phyloP scores from a whole-genome alignment of 2,797 vertebrate species.

The Sebastolobus alascanus region DNA sequence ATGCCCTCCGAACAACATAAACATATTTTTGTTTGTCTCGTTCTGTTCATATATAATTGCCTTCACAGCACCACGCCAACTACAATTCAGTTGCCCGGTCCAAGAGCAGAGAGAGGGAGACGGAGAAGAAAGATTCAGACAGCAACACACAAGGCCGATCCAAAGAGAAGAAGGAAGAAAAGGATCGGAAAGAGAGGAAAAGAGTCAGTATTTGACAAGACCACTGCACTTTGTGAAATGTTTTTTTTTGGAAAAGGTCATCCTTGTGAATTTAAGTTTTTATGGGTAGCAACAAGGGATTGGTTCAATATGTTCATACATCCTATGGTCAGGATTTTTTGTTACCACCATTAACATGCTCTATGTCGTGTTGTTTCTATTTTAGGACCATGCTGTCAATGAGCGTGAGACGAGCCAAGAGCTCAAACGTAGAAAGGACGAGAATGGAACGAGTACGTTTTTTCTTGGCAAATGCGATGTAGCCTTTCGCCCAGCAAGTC shows the following conservation, averaged over 20 bases:
- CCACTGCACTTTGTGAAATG: neutral
- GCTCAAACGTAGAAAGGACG: constrained; percentile 94
- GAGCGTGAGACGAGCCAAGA: constrained; percentile 92
- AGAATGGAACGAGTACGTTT: constrained; percentile 94
- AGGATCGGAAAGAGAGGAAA: constrained; percentile 93
- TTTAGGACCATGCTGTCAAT: constrained; percentile 90
- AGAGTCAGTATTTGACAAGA: constrained; percentile 87
- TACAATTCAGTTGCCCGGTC: constrained; percentile 94
- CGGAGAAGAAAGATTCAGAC: constrained; percentile 97
- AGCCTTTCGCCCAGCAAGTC: fast-evolving
- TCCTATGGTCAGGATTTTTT: neutral
- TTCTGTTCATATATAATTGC: constrained; percentile 56
- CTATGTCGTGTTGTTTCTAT: constrained; percentile 61
- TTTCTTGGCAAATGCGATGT: neutral
- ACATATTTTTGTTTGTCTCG: constrained; percentile 32
- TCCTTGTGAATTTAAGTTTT: neutral
- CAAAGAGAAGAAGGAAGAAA: constrained; percentile 98
- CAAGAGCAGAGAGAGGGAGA: constrained; percentile 98
- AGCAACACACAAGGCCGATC: constrained; percentile 92
- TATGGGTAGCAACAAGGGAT: neutral
- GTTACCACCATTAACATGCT: neutral
- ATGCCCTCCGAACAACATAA: neutral
- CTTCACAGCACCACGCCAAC: constrained; percentile 94
- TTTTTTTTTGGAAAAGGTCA: neutral
- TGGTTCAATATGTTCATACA: neutral